Evolutionary conservation across 2,113 vertebrate genomes (phyloP).

Genomic region (Callipepla californica): DNA sequence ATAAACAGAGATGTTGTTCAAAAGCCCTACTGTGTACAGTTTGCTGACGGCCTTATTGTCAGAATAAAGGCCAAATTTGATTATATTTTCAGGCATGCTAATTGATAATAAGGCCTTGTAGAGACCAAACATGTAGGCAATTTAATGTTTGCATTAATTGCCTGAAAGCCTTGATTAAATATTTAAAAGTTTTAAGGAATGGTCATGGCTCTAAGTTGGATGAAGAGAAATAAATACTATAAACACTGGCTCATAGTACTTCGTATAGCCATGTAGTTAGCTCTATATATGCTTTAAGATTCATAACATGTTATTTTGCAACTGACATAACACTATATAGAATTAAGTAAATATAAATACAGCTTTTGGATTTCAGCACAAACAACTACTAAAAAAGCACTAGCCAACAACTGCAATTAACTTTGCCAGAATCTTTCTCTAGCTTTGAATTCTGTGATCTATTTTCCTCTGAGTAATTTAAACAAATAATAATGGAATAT

Average conservation of each 20-base stretch:
- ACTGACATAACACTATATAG: not conserved
- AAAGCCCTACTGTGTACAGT: not conserved
- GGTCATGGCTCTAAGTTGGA: accelerated
- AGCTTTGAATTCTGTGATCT: not conserved
- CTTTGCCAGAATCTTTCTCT: not conserved
- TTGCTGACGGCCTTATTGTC: not conserved
- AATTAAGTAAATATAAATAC: not conserved
- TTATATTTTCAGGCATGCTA: not conserved
- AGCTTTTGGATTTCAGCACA: not conserved
- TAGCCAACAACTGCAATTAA: not conserved
- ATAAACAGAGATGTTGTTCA: not conserved
- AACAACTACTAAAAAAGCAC: not conserved
- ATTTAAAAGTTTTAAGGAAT: not conserved
- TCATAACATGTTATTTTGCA: not conserved
- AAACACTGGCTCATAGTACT: not conserved
- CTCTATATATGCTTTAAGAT: not conserved
- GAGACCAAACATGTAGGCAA: not conserved
- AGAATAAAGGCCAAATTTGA: not conserved
- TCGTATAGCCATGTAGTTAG: not conserved
- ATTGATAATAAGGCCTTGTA: not conserved
- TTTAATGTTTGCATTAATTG: not conserved
- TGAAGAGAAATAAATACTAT: not conserved
- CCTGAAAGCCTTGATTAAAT: conserved; percentile 2
- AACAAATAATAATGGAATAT: not conserved
- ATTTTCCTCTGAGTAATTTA: not conserved